Conservation (phyloP, 2,113 vertebrate species). For the Acinonyx jubatus region DNA sequence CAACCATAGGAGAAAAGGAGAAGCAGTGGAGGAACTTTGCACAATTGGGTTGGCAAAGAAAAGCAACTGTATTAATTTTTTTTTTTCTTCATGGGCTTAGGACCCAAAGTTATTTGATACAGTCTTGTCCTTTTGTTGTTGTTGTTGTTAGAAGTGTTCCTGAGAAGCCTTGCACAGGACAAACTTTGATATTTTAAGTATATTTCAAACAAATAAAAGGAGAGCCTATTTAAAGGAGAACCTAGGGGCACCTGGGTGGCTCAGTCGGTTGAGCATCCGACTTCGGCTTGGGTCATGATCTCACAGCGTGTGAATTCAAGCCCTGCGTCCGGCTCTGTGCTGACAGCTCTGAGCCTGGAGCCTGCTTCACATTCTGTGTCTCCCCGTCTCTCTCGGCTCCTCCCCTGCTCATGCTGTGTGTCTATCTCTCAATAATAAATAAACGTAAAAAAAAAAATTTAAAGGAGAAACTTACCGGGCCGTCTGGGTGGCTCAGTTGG, state of each 20-base stretch:
- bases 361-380: too few species aligned
- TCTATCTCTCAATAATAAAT: too few species aligned
- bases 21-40: neutral
- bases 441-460: neutral
- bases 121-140: neutral
- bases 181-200: neutral
- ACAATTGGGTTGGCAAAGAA: neutral
- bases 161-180: neutral
- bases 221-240: neutral
- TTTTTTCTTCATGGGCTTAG: neutral
- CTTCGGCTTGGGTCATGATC: too few species aligned
- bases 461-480: neutral
- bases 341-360: too few species aligned
- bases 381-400: too few species aligned
- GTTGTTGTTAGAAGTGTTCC: neutral
- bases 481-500: too few species aligned
- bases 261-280: too few species aligned
- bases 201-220: neutral
- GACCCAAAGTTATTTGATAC: neutral
- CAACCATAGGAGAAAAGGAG: neutral
- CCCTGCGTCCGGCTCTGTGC: too few species aligned
- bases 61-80: neutral
- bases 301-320: too few species aligned
- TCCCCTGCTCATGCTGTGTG: too few species aligned
- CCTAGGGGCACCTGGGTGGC: too few species aligned